phyloP scores from a whole-genome alignment of 2,888 invertebrate genomes.

The Tiliacea citrago region DNA sequence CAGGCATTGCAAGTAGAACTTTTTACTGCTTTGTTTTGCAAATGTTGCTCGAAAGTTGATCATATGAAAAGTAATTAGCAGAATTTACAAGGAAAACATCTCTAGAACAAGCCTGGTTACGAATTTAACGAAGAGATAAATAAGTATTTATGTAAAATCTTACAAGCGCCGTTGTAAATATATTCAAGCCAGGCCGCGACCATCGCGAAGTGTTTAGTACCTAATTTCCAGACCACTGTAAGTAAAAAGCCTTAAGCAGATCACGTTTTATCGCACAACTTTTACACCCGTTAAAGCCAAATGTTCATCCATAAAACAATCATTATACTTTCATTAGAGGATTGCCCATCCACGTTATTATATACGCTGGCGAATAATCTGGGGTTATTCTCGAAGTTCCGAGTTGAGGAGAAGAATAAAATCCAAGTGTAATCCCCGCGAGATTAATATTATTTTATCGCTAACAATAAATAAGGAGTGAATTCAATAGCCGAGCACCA shows the following conservation, averaged over 20 bases:
- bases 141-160: slow-evolving; percentile 50
- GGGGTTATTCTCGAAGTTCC: slow-evolving; percentile 85
- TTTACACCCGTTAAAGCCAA: slow-evolving; percentile 68
- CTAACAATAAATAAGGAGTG: slow-evolving; percentile 89
- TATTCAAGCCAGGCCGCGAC: slow-evolving; percentile 59
- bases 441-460: slow-evolving; percentile 91
- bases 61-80: background rate
- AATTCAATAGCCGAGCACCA: slow-evolving; percentile 87
- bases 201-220: slow-evolving; percentile 65
- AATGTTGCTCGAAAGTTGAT: background rate
- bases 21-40: background rate
- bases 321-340: slow-evolving; percentile 73
- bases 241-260: slow-evolving; percentile 69
- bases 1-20: background rate
- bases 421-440: slow-evolving; percentile 87
- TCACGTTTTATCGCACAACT: slow-evolving; percentile 72
- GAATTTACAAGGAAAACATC: background rate
- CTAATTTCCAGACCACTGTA: slow-evolving; percentile 65
- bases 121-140: slow-evolving; percentile 36
- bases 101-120: no score
- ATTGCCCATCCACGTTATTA: slow-evolving; percentile 78
- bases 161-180: slow-evolving; percentile 52
- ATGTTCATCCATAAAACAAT: slow-evolving; percentile 72
- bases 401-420: slow-evolving; percentile 87
- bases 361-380: slow-evolving; percentile 77